A percentile compares a stretch with the other conserved stretches of the same genome.
Conservation (phyloP, 23 tunicate species). For the Phallusia fumigata region DNA sequence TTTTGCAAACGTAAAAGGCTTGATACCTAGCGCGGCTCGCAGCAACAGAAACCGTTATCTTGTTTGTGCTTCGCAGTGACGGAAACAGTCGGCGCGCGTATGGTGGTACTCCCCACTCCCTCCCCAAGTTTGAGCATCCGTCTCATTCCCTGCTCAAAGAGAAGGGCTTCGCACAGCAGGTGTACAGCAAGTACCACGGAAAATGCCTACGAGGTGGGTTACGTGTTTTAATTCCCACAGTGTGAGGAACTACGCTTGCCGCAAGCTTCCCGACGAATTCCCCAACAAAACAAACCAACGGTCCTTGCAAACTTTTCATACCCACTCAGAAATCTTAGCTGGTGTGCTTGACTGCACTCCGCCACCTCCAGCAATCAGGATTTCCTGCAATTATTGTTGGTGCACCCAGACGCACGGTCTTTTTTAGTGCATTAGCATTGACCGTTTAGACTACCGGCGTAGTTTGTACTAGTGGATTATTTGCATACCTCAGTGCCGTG, state of each 20-base stretch:
- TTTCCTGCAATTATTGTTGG: not conserved
- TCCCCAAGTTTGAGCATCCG: slow-evolving; percentile 81
- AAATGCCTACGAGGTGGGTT: slow-evolving; percentile 77
- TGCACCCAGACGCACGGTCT: not conserved
- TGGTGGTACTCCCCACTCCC: slow-evolving; percentile 42
- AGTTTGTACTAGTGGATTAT: too few relatives aligned
- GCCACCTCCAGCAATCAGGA: not conserved
- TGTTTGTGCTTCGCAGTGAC: slow-evolving; percentile 23
- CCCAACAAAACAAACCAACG: too few relatives aligned
- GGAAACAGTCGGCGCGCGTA: not conserved
- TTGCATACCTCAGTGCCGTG: too few relatives aligned
- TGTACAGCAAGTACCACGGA: slow-evolving; percentile 71
- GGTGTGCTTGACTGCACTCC: too few relatives aligned
- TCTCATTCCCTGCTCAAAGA: slow-evolving; percentile 78
- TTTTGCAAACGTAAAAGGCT: too few relatives aligned
- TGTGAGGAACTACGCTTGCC: too few relatives aligned
- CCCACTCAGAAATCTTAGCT: not conserved
- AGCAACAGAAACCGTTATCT: too few relatives aligned
- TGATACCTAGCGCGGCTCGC: too few relatives aligned
- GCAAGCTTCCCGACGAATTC: too few relatives aligned
- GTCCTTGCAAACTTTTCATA: not conserved
- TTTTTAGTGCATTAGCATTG: not conserved
- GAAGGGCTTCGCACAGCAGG: slow-evolving; percentile 87
- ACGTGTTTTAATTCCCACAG: not conserved
- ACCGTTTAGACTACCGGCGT: too few relatives aligned